Percentiles rank a stretch among this genome's conserved stretches.
Evolutionary conservation across 2,888 invertebrate genomes (phyloP).

Genomic region (Cancer borealis): DNA sequence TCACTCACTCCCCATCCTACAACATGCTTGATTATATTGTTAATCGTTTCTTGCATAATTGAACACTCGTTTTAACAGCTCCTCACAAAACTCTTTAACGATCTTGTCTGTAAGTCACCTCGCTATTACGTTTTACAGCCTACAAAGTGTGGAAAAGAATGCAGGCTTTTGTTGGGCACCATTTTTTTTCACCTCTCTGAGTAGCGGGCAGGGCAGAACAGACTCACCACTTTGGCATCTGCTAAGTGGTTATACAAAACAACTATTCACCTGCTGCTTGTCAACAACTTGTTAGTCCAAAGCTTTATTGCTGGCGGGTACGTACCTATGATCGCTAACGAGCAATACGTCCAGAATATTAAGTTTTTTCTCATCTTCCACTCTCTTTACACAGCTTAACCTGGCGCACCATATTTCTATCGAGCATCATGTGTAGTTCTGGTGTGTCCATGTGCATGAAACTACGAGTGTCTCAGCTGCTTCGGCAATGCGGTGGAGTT

Average conservation of each 20-base stretch:
- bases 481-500: neutral
- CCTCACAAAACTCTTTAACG: neutral
- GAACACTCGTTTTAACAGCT: neutral
- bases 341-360: neutral
- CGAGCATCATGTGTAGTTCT: neutral
- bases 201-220: neutral
- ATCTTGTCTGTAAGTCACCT: constrained; percentile 39
- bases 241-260: constrained; percentile 66
- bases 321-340: neutral
- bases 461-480: neutral
- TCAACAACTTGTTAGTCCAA: constrained; percentile 6
- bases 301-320: constrained; percentile 7
- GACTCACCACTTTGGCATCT: constrained; percentile 1
- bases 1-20: too few species aligned
- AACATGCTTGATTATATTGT: neutral
- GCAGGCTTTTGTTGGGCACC: neutral
- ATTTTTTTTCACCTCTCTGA: too few species aligned
- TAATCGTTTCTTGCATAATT: neutral
- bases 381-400: neutral
- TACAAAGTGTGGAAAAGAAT: constrained; percentile 31
- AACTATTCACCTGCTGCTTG: constrained; percentile 59
- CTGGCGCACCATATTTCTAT: neutral
- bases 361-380: neutral
- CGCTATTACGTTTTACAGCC: constrained; percentile 44
- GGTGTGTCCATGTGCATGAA: neutral